Base-by-base conservation (phyloP, 2,888 invertebrate species). In the Drepanosiphum platanoidis region DNA sequence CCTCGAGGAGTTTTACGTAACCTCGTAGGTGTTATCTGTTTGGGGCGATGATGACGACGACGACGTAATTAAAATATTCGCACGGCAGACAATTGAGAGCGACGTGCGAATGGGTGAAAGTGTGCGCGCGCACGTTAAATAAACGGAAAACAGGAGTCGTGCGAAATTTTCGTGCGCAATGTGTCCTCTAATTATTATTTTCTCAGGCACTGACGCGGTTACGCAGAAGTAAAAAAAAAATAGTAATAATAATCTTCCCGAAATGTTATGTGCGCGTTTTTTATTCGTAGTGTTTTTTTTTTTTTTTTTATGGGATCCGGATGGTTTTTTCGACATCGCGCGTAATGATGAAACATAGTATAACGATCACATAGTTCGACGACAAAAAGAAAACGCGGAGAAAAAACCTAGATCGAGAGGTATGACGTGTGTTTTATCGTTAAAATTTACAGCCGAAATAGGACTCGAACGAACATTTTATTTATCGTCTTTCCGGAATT, bases 21-120 rank as follows among this genome's bases (percentile, higher is more conserved):
- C 27, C 9, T 2, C 61, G 9, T 27, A 9, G 27, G 61, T 9
- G n/a, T 61, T 2, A 61, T 8, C 5, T 61, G n/a, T 61, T 61
- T 9, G 27, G 61, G 27, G n/a, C n/a, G n/a, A n/a, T n/a, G n/a
- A n/a, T 4, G 15, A n/a, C 34, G 8, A 58, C 58, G 64, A 13
- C 34, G 3, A 58, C 34, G 58, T 52, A 75, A 74, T 74, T 74
- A n/a, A 36, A n/a, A 75, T 52, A 32, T 34, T 77, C 77, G 11
- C 77, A 77, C 18, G 64, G 30, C 5, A 32, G 11, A 78, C 78
- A 78, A 64, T 64, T 27, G 78, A 78, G 64, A 78, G 78, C 36
- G 61, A 64, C 64, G 64, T 78, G 78, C 42, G 78, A 78, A 78
- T 42, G 22, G 39, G 78, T 30, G 78, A 78, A 78, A 78, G 78